Percentiles rank a stretch among this genome's conserved stretches.
Evolutionary conservation across 23 tunicate species (phyloP).

Genomic region (Styela clava): DNA sequence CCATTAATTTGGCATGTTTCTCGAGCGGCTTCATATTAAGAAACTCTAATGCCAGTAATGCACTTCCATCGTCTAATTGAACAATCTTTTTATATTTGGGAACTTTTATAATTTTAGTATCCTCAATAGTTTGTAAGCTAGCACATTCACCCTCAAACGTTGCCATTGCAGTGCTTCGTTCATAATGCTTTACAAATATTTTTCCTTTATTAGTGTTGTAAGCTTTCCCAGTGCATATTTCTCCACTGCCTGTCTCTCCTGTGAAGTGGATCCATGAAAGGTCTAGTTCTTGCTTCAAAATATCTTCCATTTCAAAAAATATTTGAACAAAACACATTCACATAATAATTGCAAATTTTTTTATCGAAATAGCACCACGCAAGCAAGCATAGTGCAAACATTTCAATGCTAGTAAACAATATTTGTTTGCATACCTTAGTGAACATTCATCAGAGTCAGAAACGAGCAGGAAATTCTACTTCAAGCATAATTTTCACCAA

Average conservation of each 20-base stretch:
- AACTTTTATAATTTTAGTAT: slow-evolving; percentile 34
- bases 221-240: slow-evolving; percentile 39
- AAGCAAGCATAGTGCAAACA: too few relatives aligned
- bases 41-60: slow-evolving; percentile 50
- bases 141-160: slow-evolving; percentile 75
- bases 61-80: background rate
- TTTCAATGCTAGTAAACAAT: too few relatives aligned
- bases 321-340: too few relatives aligned
- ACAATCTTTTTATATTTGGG: slow-evolving; percentile 24
- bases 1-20: slow-evolving; percentile 44
- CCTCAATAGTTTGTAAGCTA: slow-evolving; percentile 31
- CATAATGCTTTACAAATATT: slow-evolving; percentile 49
- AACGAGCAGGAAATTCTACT: too few relatives aligned
- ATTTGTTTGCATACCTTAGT: too few relatives aligned
- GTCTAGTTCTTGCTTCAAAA: slow-evolving; percentile 31
- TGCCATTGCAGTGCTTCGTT: slow-evolving; percentile 31
- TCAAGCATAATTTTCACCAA: too few relatives aligned
- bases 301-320: slow-evolving; percentile 41
- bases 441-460: too few relatives aligned
- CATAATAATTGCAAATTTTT: too few relatives aligned
- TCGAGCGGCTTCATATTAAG: slow-evolving; percentile 34
- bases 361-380: too few relatives aligned
- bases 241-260: slow-evolving; percentile 33
- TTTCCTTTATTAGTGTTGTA: slow-evolving; percentile 37
- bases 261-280: slow-evolving; percentile 16